Base-by-base conservation (phyloP, 1,140 invertebrate genomes). In the Ectropis grisescens region DNA sequence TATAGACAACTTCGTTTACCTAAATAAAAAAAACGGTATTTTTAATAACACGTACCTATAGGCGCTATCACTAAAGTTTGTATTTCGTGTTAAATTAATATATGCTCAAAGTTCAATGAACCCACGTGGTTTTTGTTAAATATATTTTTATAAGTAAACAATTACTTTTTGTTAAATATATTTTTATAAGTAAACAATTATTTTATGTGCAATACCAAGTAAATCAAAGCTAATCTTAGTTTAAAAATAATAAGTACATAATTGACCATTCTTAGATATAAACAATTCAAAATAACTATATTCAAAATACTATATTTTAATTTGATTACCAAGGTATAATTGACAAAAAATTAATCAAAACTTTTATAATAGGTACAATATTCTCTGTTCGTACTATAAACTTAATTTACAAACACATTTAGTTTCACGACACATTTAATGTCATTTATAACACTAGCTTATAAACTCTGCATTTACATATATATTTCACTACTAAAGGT, bases 241-340 rank as follows among this genome's bases (percentile, higher is more conserved):
- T 34, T 36, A 47, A 65, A 74, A 66, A 70, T 62, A 68, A 70
- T 49, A 11, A 43, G 45, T 72, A 71, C 70, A 51, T 79, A 79
- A 80, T 80, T 80, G 74, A 80, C 74, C 62, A 60, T 76, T 59
- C 71, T 80, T 80, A 80, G 58, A 74, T 61, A 62, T 75, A 79
- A 79, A 79, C 58, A 72, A 80, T 76, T 45, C 64, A 80, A 80
- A 80, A 57, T 58, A 76, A 80, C 69, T 76, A 74, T n/a, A 80
- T 76, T 45, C 64, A 80, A 80, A 80, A 57, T 58, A 76, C 69
- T 76, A 74, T 54, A 52, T 36, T 43, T 58, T 60, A 61, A 61
- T 72, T 45, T 67, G 56, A 66, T 72, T 78, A 75, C 55, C 52
- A 69, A 62, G 58, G 60, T 76, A 71, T 79, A 79, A 79, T 79